phyloP scores from a whole-genome alignment of 2,113 vertebrate species.

The Peromyscus polionotus region DNA sequence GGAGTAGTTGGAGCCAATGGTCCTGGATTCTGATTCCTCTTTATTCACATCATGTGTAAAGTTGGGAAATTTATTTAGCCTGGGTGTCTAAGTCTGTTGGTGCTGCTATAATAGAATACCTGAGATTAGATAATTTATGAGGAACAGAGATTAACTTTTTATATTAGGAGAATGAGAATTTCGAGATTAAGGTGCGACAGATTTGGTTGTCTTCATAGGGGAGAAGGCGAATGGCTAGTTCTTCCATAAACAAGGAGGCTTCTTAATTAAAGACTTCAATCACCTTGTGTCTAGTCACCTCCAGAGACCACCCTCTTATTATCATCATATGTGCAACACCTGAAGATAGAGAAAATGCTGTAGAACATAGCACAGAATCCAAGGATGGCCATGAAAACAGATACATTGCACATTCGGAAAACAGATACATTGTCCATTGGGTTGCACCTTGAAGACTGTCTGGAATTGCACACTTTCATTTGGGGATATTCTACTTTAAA shows the following conservation, averaged over 20 bases:
- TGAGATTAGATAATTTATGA: background rate
- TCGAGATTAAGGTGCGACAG: background rate
- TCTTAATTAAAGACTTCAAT: background rate
- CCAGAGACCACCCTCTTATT: background rate
- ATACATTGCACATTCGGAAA: background rate
- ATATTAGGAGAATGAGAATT: background rate
- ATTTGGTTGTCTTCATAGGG: background rate
- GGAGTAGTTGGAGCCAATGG: background rate
- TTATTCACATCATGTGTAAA: background rate
- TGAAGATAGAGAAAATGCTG: background rate
- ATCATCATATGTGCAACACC: background rate
- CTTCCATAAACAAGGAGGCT: background rate
- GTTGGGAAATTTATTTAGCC: background rate
- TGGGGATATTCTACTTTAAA: background rate
- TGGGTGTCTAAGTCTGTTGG: background rate
- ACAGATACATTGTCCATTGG: background rate
- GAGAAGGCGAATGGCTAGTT: background rate
- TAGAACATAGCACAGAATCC: background rate
- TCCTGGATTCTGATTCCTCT: background rate
- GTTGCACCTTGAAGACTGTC: background rate
- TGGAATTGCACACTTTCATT: background rate
- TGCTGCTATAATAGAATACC: background rate
- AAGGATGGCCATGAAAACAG: background rate
- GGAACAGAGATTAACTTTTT: background rate
- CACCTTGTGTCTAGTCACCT: background rate